A percentile compares a stretch with the other conserved stretches of the same genome.
Conservation (phyloP, 2,113 vertebrate species). For the Oreotragus oreotragus region DNA sequence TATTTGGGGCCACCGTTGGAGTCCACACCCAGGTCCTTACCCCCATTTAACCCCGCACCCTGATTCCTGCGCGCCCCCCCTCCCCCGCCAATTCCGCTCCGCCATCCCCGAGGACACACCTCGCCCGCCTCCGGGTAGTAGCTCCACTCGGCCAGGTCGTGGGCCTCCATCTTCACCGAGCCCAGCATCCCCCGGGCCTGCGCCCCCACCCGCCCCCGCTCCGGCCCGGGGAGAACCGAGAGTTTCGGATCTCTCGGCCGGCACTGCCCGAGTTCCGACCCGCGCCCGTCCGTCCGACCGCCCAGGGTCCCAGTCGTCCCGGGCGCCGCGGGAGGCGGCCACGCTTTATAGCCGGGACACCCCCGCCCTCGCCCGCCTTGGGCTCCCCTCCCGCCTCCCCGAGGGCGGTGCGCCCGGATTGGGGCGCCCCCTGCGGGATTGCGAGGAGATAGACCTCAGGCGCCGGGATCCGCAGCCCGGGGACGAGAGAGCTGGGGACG, state of each 20-base stretch:
- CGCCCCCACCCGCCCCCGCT: conserved; percentile 52
- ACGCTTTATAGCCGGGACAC: conserved; percentile 72
- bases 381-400: conserved; percentile 60
- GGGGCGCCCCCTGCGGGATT: conserved; percentile 73
- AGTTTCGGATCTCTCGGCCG: background rate
- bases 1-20: background rate
- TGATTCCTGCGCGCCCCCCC: background rate
- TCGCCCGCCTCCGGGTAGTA: conserved; percentile 73
- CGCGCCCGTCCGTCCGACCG: conserved; percentile 28
- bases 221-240: conserved; percentile 48
- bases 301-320: conserved; percentile 47
- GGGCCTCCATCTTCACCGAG: conserved; percentile 75
- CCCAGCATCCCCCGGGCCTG: conserved; percentile 74
- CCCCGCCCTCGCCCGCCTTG: conserved; percentile 39
- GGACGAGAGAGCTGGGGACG: background rate
- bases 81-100: conserved; percentile 6
- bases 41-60: background rate
- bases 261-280: background rate
- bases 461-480: conserved; percentile 11
- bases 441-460: conserved; percentile 39
- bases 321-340: conserved; percentile 59
- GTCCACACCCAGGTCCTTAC: background rate
- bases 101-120: conserved; percentile 68
- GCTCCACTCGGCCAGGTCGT: conserved; percentile 74
- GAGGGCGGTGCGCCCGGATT: conserved; percentile 28